Conservation (phyloP, 2,113 vertebrate species). For the Tragelaphus buxtoni region DNA sequence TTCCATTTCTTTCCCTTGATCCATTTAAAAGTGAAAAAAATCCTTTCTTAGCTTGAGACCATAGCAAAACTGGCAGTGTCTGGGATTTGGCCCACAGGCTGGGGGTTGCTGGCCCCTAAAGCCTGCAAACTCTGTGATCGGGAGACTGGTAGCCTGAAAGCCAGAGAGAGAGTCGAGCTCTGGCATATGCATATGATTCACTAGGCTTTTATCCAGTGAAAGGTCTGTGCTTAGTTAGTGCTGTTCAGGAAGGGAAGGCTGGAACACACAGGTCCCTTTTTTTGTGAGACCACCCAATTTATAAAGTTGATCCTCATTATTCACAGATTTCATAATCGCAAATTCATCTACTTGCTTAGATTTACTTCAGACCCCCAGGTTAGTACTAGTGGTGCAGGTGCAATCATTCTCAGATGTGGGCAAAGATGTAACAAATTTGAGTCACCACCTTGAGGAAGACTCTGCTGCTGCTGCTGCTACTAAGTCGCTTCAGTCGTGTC, state of each 20-base stretch:
- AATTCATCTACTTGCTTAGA: neutral
- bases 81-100: neutral
- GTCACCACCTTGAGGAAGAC: fast-evolving
- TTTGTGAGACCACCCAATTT: neutral
- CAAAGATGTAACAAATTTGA: neutral
- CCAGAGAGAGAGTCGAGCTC: neutral
- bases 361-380: neutral
- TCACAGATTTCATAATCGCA: neutral
- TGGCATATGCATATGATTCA: neutral
- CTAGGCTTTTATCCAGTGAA: neutral
- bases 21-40: neutral
- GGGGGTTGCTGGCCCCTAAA: neutral
- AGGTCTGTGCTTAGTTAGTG: neutral
- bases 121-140: neutral
- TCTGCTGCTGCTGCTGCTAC: too few relatives aligned
- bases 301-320: neutral
- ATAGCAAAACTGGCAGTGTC: neutral
- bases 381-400: neutral
- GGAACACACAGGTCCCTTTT: neutral
- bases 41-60: neutral
- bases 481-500: too few relatives aligned
- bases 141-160: neutral
- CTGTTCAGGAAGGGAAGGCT: neutral
- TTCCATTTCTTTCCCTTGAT: neutral
- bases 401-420: neutral